phyloP scores from a whole-genome alignment of 2,113 vertebrate species.

The Chiloscyllium plagiosum region DNA sequence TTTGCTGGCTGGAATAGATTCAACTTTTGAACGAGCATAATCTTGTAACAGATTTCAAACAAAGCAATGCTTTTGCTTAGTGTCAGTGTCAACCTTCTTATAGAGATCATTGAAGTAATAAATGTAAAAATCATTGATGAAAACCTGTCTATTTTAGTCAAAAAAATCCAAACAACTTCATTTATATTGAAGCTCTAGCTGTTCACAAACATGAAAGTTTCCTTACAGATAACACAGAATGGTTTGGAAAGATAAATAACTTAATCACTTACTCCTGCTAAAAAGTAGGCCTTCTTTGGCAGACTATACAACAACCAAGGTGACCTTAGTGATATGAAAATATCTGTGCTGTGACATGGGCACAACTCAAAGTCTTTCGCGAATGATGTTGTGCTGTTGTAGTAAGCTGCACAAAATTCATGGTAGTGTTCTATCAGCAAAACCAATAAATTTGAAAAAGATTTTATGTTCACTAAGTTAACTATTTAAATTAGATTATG shows the following conservation, averaged over 20 bases:
- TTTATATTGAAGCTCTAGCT: not conserved
- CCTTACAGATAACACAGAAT: not conserved
- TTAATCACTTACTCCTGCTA: not conserved
- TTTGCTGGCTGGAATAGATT: not conserved
- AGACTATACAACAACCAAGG: not conserved
- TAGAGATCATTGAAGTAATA: not conserved
- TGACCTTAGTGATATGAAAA: not conserved
- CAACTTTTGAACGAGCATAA: not conserved
- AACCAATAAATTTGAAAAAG: not conserved
- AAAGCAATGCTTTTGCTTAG: not conserved
- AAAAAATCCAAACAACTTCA: not conserved
- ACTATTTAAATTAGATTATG: not conserved
- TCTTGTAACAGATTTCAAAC: not conserved
- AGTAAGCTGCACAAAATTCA: not conserved
- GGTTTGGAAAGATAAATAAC: not conserved
- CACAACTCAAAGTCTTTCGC: not conserved
- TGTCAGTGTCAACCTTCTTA: not conserved
- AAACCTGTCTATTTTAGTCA: not conserved
- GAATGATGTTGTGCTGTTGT: not conserved
- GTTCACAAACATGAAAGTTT: not conserved
- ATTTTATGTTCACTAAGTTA: not conserved
- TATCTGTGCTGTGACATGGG: not conserved
- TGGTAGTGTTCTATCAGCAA: not conserved
- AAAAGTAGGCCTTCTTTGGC: not conserved
- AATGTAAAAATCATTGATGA: not conserved